Conservation (phyloP, 2,888 invertebrate species). For the Sthenelais limicola region DNA sequence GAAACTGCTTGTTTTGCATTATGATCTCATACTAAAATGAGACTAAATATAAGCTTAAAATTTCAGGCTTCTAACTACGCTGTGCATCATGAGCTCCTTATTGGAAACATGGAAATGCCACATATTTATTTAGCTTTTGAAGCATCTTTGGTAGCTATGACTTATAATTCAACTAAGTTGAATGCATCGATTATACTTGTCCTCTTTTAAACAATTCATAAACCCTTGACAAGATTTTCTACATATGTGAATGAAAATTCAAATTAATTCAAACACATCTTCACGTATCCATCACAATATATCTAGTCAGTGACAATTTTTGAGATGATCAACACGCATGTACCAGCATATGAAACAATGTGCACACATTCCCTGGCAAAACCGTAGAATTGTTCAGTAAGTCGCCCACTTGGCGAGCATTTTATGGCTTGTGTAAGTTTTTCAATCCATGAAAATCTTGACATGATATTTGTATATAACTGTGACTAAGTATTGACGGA, state of each 20-base stretch:
- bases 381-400: too few species aligned
- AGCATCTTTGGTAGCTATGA: conserved; percentile 11
- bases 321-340: too few species aligned
- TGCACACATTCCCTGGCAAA: too few species aligned
- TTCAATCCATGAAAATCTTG: too few species aligned
- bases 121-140: conserved; percentile 35
- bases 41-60: conserved; percentile 17
- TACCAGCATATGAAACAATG: too few species aligned
- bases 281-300: background rate
- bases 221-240: background rate
- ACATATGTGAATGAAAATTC: too few species aligned
- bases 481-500: too few species aligned
- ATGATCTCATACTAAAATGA: background rate
- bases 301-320: too few species aligned
- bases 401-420: too few species aligned
- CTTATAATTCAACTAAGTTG: conserved; percentile 30
- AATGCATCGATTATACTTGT: background rate
- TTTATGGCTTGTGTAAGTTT: too few species aligned
- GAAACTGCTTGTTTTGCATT: background rate
- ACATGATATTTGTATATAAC: too few species aligned
- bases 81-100: background rate
- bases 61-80: background rate
- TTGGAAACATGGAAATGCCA: background rate
- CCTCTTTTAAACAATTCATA: background rate
- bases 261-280: too few species aligned